These are phyloP conservation scores for Agrotis exclamationis DNA, from an alignment of 2,888 invertebrate species.

Conservation along the genomic window DNA sequence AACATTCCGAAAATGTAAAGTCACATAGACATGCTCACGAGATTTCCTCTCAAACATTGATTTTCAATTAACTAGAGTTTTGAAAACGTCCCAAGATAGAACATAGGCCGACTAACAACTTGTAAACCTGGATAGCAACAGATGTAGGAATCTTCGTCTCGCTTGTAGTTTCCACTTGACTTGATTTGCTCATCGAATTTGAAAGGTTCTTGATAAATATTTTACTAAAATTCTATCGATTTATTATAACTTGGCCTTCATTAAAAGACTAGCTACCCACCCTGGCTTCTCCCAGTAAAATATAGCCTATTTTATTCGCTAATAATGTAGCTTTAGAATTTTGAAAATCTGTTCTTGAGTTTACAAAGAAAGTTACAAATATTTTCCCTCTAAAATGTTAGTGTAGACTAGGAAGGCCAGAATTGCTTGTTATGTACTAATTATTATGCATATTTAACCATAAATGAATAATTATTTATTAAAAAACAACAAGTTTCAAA, in stretches of 20 bases:
- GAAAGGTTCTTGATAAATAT: background rate
- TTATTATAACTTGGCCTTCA: background rate
- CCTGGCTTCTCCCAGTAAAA: too few species aligned
- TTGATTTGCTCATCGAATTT: background rate
- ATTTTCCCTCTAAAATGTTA: too few species aligned
- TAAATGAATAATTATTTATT: background rate
- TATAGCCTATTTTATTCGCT: too few species aligned
- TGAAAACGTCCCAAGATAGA: slow-evolving; percentile 40
- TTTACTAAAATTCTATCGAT: slow-evolving; percentile 2
- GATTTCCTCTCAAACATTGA: slow-evolving; percentile 21
- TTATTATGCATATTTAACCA: too few species aligned
- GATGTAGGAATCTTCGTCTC: slow-evolving; percentile 20
- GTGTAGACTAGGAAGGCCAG: too few species aligned
- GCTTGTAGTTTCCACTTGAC: background rate
- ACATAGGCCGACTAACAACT: slow-evolving; percentile 6
- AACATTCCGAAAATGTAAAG: background rate
- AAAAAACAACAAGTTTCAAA: background rate
- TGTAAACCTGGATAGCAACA: slow-evolving; percentile 26
- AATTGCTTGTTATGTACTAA: too few species aligned
- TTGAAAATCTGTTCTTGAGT: too few species aligned
- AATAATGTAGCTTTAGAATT: too few species aligned
- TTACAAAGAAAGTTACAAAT: too few species aligned
- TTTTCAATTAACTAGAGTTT: slow-evolving; percentile 21
- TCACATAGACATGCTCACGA: background rate
- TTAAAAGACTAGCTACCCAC: too few species aligned